Conservation (phyloP, 2,113 vertebrate species). For the Silurus meridionalis region DNA sequence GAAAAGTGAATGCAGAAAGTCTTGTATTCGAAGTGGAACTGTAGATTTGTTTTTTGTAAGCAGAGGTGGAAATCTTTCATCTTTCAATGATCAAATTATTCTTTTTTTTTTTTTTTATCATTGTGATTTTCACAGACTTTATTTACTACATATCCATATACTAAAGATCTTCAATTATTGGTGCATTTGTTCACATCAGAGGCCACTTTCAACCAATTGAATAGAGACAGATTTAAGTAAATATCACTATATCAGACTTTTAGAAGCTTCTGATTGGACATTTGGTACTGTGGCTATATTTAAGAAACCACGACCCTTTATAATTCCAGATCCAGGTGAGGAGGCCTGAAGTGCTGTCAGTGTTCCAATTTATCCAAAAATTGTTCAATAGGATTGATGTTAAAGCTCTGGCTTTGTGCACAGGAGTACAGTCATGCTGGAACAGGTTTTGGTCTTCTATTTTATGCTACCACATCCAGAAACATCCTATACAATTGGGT, state of each 20-base stretch:
- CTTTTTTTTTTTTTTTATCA: too few species aligned
- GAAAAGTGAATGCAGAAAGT: neutral
- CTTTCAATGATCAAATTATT: too few species aligned
- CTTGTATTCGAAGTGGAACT: neutral
- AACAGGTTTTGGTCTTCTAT: too few species aligned
- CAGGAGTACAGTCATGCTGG: too few species aligned
- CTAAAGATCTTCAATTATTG: neutral
- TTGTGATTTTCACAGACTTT: neutral
- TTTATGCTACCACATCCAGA: too few species aligned
- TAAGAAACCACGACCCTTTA: neutral
- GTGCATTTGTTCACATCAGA: neutral
- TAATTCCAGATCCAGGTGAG: too few species aligned
- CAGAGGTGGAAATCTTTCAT: neutral
- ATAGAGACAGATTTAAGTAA: neutral
- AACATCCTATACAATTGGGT: too few species aligned
- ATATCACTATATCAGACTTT: neutral
- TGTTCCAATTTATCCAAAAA: too few species aligned
- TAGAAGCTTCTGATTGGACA: neutral
- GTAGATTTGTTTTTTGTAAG: neutral
- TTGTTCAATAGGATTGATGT: too few species aligned
- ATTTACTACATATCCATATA: neutral
- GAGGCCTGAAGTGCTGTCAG: too few species aligned
- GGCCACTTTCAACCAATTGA: neutral
- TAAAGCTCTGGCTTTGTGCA: too few species aligned
- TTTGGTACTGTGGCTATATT: neutral